These are phyloP conservation scores for Eilema sororculum DNA, from an alignment of 2,888 invertebrate species.

Conservation along the genomic window DNA sequence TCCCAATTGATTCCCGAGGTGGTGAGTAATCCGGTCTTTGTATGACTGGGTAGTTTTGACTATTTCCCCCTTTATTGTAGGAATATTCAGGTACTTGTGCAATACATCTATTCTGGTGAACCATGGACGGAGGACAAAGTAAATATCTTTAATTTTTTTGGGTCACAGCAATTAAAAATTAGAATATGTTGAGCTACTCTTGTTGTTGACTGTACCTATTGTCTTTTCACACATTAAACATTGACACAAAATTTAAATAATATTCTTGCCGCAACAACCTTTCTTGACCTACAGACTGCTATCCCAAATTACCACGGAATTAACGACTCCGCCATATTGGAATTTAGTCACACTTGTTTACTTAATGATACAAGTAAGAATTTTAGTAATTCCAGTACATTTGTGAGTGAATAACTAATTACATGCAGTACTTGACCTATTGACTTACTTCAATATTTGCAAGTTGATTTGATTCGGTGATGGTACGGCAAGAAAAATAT, in stretches of 20 bases:
- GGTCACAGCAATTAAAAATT: too few relatives aligned
- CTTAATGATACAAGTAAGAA: background rate
- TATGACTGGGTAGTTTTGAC: too few relatives aligned
- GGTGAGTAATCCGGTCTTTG: too few relatives aligned
- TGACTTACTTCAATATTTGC: conserved; percentile 3
- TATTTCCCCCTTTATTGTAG: too few relatives aligned
- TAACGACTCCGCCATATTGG: background rate
- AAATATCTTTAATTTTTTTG: too few relatives aligned
- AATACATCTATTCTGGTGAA: too few relatives aligned
- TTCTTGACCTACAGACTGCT: background rate
- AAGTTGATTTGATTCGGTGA: background rate
- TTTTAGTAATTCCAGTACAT: background rate
- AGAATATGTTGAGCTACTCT: too few relatives aligned
- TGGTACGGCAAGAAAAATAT: background rate
- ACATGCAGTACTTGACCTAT: background rate
- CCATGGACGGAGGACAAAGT: too few relatives aligned
- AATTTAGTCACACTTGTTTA: background rate
- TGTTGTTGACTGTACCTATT: too few relatives aligned
- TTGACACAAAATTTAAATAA: background rate
- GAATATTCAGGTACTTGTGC: too few relatives aligned
- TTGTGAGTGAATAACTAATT: conserved; percentile 4
- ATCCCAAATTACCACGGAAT: background rate
- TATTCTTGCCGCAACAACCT: background rate
- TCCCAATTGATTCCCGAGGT: too few relatives aligned
- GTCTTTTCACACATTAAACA: too few relatives aligned